Base-by-base conservation (phyloP, 1,140 invertebrate genomes). In the Pseudomyrmex pallidus region DNA sequence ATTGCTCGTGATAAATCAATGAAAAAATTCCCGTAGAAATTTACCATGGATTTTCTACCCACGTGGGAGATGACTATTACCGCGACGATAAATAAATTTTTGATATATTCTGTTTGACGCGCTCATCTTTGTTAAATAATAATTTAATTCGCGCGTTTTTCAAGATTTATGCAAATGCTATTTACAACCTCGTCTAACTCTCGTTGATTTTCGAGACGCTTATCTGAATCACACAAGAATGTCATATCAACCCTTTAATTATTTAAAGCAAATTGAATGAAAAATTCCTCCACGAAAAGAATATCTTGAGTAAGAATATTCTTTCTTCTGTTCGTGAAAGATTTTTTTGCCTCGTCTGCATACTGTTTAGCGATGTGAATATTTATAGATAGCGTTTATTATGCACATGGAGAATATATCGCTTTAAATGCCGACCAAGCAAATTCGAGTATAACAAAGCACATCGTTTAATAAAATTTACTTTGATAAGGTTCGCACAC, bases 401-500 rank as follows among this genome's bases (percentile, higher is more conserved):
- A 22, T 25, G 22, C 2, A 25, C 5, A 5, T 35, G 0, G 1
- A 78, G 17, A 9, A 54, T 35, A 78, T 70, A 50, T 61, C 22
- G 15, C 7, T 52, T 59, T 35, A 59, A 35, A 48, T 1, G 10
- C 5, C 4, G 5, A 8, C n/a, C 9, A 9, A 46, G 15, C n/a
- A 35, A 10, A 2, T 72, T 80, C 35, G 48, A 59, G 25, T 46
- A 50, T 8, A 68, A 68, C n/a, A 12, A 59, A 70, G 35, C 35
- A 59, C 35, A n/a, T 78, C n/a, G 20, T 78, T 78, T 57, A 44
- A 35, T 7, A 35, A 78, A 68, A 68, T 70, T 59, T 72, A 57
- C 5, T 48, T 7, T 25, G 44, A 25, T 15, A 17, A 78, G 2
- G 1, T 22, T 50, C 70, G 44, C 13, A 54, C 35, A 35, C 0